Conservation (phyloP, 2,888 invertebrate genomes). For the Clivina fossor region DNA sequence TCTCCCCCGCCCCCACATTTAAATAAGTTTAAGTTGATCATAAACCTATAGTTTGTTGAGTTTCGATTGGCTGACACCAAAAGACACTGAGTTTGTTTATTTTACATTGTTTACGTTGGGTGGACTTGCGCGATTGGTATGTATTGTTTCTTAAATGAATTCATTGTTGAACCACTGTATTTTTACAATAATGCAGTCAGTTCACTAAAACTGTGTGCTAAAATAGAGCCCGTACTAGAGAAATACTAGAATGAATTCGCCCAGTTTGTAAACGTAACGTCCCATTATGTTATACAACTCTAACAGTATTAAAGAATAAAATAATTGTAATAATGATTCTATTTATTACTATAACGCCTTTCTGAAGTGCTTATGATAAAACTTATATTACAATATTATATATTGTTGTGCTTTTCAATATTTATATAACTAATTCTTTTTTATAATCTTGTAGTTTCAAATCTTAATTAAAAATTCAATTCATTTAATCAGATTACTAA, state of each 20-base stretch:
- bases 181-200: conserved; percentile 46
- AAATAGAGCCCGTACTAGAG: conserved; percentile 51
- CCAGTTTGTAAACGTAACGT: neutral
- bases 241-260: conserved; percentile 47
- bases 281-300: conserved; percentile 6
- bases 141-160: conserved; percentile 46
- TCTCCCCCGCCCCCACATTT: conserved; percentile 4
- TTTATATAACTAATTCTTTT: too few relatives aligned
- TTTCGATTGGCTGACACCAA: conserved; percentile 46
- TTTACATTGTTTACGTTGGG: conserved; percentile 55
- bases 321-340: conserved; percentile 24
- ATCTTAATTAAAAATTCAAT: too few relatives aligned
- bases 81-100: conserved; percentile 54
- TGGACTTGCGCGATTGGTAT: conserved; percentile 55
- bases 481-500: too few relatives aligned
- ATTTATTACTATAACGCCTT: conserved; percentile 22
- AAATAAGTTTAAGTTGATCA: neutral
- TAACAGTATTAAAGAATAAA: conserved; percentile 20
- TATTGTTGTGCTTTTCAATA: conserved; percentile 5
- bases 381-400: conserved; percentile 6
- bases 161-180: conserved; percentile 18
- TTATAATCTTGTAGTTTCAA: too few relatives aligned
- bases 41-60: conserved; percentile 16
- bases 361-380: conserved; percentile 26
- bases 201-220: conserved; percentile 51